These are phyloP conservation scores for Epizoanthus scotinus DNA, from an alignment of 92 coral and sea anemone genomes.

Conservation along the genomic window DNA sequence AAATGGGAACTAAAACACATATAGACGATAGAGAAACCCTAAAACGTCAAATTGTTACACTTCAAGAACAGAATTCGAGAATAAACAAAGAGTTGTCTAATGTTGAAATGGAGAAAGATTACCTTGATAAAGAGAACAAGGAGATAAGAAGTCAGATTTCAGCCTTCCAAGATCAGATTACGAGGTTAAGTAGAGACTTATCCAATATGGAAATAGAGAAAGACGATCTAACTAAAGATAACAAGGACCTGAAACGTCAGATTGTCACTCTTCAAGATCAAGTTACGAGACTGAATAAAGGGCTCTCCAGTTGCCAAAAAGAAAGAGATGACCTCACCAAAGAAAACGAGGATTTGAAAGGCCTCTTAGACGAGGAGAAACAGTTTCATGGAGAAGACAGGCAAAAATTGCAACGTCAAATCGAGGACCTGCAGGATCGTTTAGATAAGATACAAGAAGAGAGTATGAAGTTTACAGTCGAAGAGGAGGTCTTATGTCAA, in stretches of 20 bases:
- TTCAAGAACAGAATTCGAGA: conserved; percentile 41
- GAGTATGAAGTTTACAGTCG: background rate
- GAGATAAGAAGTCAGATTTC: conserved; percentile 48
- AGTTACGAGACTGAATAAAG: conserved; percentile 49
- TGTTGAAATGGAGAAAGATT: conserved; percentile 51
- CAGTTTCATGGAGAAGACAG: background rate
- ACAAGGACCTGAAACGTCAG: conserved; percentile 43
- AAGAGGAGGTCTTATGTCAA: conserved; percentile 15
- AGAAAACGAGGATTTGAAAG: conserved; percentile 18
- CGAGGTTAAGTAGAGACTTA: conserved; percentile 47
- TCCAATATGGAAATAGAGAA: conserved; percentile 43
- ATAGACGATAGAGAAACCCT: conserved; percentile 26
- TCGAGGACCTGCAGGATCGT: conserved; percentile 9
- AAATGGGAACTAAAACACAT: background rate
- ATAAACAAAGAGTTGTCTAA: conserved; percentile 48
- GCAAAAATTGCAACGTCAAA: background rate
- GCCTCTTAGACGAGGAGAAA: background rate
- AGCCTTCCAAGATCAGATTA: conserved; percentile 50
- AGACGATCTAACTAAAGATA: conserved; percentile 45
- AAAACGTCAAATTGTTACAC: conserved; percentile 40
- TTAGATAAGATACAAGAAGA: conserved; percentile 3
- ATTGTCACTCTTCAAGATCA: conserved; percentile 48
- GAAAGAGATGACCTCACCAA: conserved; percentile 8
- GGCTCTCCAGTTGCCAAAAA: conserved; percentile 33
- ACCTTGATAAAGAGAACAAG: conserved; percentile 42